Conservation (phyloP, 2,113 vertebrate species). For the Lanius collurio region DNA sequence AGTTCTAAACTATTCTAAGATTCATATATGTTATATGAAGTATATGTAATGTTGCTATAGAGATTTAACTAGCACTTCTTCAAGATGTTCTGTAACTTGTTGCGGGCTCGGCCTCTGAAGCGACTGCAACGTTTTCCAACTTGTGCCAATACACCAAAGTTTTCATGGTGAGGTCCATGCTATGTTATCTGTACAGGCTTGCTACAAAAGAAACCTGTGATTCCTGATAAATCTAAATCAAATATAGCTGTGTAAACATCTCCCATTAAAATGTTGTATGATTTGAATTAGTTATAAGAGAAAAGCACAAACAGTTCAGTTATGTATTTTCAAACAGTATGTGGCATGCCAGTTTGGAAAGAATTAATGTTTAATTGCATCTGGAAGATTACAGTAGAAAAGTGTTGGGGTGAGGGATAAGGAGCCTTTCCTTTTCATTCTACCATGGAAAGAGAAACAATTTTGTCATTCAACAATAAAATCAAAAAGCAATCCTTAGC, state of each 20-base stretch:
- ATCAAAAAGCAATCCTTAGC: slow-evolving; percentile 4
- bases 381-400: background rate
- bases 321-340: background rate
- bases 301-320: slow-evolving; percentile 32
- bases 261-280: background rate
- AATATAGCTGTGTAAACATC: background rate
- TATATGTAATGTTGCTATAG: background rate
- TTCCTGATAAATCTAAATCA: slow-evolving; percentile 20
- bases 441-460: slow-evolving; percentile 17
- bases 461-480: background rate
- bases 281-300: background rate
- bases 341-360: background rate
- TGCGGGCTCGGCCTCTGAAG: background rate
- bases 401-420: background rate
- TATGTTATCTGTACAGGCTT: background rate
- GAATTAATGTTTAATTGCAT: background rate
- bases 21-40: background rate
- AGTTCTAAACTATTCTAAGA: background rate
- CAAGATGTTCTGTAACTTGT: background rate
- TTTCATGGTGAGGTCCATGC: background rate
- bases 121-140: background rate
- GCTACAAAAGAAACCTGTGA: slow-evolving; percentile 27
- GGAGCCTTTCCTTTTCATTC: slow-evolving; percentile 34
- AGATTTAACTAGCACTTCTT: background rate
- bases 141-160: background rate